phyloP scores from a whole-genome alignment of 2,113 vertebrate genomes.

The Ancistrus triradiatus region DNA sequence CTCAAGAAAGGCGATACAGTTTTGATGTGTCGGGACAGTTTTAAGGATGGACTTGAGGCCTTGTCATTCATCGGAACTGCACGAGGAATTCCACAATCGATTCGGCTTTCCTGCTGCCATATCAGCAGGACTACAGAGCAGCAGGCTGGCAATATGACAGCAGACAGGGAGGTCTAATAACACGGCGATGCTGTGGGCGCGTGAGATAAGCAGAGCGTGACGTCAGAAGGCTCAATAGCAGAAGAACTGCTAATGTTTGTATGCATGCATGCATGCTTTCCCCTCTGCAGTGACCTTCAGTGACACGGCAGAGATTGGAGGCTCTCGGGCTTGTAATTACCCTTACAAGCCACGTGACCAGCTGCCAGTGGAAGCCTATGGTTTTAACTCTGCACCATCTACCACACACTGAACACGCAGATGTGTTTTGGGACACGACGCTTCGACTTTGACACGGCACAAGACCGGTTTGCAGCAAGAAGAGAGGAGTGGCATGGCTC shows the following conservation, averaged over 20 bases:
- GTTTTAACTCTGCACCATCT: neutral
- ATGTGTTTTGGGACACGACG: too few relatives aligned
- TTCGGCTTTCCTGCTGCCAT: neutral
- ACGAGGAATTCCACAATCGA: neutral
- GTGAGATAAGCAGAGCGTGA: constrained; percentile 6
- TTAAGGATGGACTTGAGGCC: too few relatives aligned
- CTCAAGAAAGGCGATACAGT: too few relatives aligned
- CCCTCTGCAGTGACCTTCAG: constrained; percentile 19
- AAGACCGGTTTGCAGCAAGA: too few relatives aligned
- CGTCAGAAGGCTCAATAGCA: neutral
- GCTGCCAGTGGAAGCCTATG: too few relatives aligned
- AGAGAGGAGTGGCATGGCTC: too few relatives aligned
- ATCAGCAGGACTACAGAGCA: neutral
- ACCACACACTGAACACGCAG: neutral
- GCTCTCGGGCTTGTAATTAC: constrained; percentile 58
- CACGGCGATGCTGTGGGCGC: neutral
- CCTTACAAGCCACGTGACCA: too few relatives aligned
- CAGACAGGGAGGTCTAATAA: neutral
- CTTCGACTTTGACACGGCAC: too few relatives aligned
- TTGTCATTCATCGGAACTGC: neutral
- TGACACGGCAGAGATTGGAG: constrained; percentile 44
- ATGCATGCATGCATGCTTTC: neutral
- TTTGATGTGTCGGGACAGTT: too few relatives aligned
- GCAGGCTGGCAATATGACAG: neutral
- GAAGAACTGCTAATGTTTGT: neutral